A percentile compares a stretch with the other conserved stretches of the same genome.
These are phyloP conservation scores for Synergus gifuensis DNA, from an alignment of 2,888 invertebrate species.

Conservation along the genomic window DNA sequence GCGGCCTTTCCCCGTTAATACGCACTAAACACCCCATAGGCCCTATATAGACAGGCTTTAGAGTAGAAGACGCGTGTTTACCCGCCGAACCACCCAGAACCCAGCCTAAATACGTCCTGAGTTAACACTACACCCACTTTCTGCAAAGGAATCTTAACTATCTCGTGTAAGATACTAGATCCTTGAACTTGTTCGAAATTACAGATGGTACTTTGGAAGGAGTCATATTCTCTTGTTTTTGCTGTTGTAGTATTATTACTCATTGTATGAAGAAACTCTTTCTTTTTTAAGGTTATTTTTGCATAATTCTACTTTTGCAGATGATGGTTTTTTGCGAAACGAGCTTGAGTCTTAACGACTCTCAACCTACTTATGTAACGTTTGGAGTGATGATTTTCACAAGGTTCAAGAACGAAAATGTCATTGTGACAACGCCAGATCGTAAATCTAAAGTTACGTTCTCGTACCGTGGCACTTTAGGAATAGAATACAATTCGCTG, in stretches of 20 bases:
- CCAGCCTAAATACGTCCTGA: constrained; percentile 7
- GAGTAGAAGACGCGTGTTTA: constrained; percentile 69
- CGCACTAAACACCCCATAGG: constrained; percentile 76
- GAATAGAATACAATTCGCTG: constrained; percentile 1
- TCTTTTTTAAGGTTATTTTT: background rate
- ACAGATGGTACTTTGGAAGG: too few relatives aligned
- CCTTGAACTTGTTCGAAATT: background rate
- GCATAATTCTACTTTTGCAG: background rate
- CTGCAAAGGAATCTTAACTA: background rate
- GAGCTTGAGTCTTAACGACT: background rate
- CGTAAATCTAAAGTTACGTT: constrained; percentile 22
- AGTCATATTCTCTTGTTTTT: too few relatives aligned
- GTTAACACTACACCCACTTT: background rate
- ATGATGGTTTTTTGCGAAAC: background rate
- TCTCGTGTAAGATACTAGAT: background rate
- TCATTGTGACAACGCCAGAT: constrained; percentile 23
- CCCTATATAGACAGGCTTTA: constrained; percentile 65
- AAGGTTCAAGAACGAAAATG: constrained; percentile 28
- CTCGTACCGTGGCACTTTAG: background rate
- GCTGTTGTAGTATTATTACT: too few relatives aligned
- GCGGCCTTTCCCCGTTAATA: constrained; percentile 72
- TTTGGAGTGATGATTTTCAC: constrained; percentile 18
- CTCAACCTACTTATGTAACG: constrained; percentile 17
- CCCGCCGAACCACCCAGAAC: constrained; percentile 61
- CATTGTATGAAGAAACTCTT: too few relatives aligned